Base-by-base conservation (phyloP, 2,888 invertebrate species). In the Tipula confusa region DNA sequence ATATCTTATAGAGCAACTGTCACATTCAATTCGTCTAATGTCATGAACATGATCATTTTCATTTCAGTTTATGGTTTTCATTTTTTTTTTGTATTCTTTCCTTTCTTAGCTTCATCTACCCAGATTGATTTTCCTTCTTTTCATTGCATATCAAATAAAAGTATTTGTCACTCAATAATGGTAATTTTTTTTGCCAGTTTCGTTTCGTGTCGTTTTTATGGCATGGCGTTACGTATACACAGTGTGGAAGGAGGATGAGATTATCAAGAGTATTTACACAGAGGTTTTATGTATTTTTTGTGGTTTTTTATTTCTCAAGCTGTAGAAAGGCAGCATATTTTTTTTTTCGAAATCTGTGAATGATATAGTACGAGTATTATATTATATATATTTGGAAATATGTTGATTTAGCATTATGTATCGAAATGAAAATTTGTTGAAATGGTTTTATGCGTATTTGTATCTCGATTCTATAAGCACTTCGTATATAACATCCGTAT, bases 11-110 rank as follows among this genome's bases (percentile, higher is more conserved):
- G 24, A 64, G 64, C 64, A 64, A 64, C 64, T 64, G 64, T 64
- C 64, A 64, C 64, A 64, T 64, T 64, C 64, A 64, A 64, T 64
- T 64, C 64, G 9, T 64, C 64, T 64, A 64, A 64, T 64, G 64
- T 64, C 64, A 64, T 64, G 64, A 64, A 64, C 64, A 64, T 64
- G 64, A 64, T 64, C 64, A 64, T 64, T 64, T 64, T 64, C 64
- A 64, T 64, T 64, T 64, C 64, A 64, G 64, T 64, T 24, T 64
- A 64, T 64, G 64, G 24, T 64, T 64, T 64, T 64, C 9, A 0
- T 9, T 24, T n/a, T 43, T 43, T 36, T 36, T 36, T 2, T 33
- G 33, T 33, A 33, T n/a, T n/a, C n/a, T n/a, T n/a, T n/a, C n/a
- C n/a, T n/a, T n/a, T 43, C 2, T 43, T 43, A n/a, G 43, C 43